A percentile compares a stretch with the other conserved stretches of the same genome.
Evolutionary conservation across 2,888 invertebrate species (phyloP).

Genomic region (Drosophila vallismaia): DNA sequence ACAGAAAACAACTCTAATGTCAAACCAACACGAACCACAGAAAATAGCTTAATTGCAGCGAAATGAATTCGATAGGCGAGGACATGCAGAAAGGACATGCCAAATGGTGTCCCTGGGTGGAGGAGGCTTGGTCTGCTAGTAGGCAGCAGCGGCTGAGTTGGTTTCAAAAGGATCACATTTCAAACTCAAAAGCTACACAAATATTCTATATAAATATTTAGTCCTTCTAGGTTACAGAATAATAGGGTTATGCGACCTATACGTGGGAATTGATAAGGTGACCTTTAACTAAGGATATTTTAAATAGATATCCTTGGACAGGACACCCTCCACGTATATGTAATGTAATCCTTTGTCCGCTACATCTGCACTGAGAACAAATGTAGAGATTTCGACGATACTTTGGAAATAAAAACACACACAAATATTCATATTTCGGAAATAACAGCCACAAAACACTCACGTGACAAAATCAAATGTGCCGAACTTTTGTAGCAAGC

Average conservation of each 20-base stretch:
- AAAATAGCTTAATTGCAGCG: conserved; percentile 13
- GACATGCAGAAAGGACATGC: no score
- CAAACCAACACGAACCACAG: not conserved
- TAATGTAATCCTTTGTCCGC: not conserved
- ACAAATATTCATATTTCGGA: not conserved
- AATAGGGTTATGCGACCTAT: not conserved
- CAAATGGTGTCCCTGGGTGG: not conserved
- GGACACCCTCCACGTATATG: not conserved
- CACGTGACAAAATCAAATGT: conserved; percentile 59
- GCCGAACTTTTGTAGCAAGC: conserved; percentile 60
- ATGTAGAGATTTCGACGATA: not conserved
- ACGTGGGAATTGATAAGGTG: not conserved
- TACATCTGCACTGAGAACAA: not conserved
- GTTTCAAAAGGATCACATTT: conserved; percentile 15
- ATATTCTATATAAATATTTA: not conserved
- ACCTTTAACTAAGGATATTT: not conserved
- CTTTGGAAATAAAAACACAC: no score
- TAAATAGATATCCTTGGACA: no score
- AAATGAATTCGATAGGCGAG: conserved; percentile 5
- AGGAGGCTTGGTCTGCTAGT: not conserved
- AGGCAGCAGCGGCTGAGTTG: conserved; percentile 5
- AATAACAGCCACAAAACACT: not conserved
- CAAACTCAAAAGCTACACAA: not conserved
- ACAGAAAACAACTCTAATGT: conserved; percentile 13
- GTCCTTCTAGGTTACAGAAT: not conserved